Evolutionary conservation across 2,888 invertebrate genomes (phyloP).

Genomic region (Scaptomyza cyrtandrae): DNA sequence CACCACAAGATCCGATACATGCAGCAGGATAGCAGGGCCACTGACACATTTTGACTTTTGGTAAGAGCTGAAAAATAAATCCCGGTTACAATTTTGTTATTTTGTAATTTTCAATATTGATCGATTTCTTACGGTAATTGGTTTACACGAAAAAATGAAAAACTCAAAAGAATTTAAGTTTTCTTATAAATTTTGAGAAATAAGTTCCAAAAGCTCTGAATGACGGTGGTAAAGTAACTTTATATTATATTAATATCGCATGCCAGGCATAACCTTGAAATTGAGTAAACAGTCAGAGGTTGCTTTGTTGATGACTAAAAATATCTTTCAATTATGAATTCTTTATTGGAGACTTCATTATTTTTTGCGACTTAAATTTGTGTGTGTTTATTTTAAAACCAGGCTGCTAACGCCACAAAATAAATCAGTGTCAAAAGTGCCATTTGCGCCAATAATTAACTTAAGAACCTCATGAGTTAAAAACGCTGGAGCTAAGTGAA

Average conservation of each 20-base stretch:
- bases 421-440: constrained; percentile 40
- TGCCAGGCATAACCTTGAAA: not conserved
- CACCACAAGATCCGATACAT: constrained; percentile 53
- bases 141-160: constrained; percentile 39
- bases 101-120: not conserved
- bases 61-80: constrained; percentile 18
- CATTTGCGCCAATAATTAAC: constrained; percentile 63
- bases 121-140: constrained; percentile 14
- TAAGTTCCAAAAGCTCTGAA: constrained; percentile 22
- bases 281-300: constrained; percentile 7
- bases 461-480: constrained; percentile 57
- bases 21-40: constrained; percentile 61
- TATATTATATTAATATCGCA: no score
- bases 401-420: constrained; percentile 5
- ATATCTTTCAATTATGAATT: no score
- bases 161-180: constrained; percentile 6
- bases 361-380: not conserved
- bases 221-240: constrained; percentile 22
- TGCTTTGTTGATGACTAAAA: not conserved
- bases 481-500: constrained; percentile 35
- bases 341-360: not conserved
- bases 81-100: not conserved
- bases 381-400: not conserved
- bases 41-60: constrained; percentile 40
- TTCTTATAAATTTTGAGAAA: constrained; percentile 14